Base-by-base conservation (phyloP, 2,797 vertebrate genomes). In the Allobates femoralis region DNA sequence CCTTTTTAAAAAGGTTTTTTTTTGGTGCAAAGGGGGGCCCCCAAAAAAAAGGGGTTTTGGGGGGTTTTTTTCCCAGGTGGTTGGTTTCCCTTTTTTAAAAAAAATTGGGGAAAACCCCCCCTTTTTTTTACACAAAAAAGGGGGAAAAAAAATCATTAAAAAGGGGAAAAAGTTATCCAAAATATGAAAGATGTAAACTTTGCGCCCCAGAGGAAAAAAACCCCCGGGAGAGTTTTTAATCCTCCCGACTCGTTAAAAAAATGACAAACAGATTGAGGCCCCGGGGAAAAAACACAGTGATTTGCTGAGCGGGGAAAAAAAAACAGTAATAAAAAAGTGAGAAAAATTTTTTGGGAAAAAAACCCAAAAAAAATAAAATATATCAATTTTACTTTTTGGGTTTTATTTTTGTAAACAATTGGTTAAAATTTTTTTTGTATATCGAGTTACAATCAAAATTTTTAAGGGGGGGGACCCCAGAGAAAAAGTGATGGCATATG, bases 241-340 rank as follows among this genome's bases (percentile, higher is more conserved):
- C 88, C 91, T 88, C n/a, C 81, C 62, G 92, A 90, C 86, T 84
- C 93, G 89, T 88, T 90, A n/a, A 87, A 79, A 91, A 90, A 91
- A 55, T 89, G 89, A 92, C 77, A 86, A 90, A 82, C 91, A 90
- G 89, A 90, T 93, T 91, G 89, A 83, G 85, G 89, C 92, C 86
- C n/a, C n/a, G n/a, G 90, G 89, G 89, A 90, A 92, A 92, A 91
- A 91, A 83, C 82, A 91, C 89, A 89, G 89, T 81, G 86, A 91
- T 7, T 78, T 91, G 89, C 71, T 89, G 86, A 90, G 90, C 88
- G 89, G n/a, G n/a, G n/a, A n/a, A 93, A 93, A 92, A 90, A 88
- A 87, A 85, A 90, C 83, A 90, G 82, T 83, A 89, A 90, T 90
- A 90, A 86, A 80, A 91, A 87, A 90, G 90, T 85, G 89, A 90